Base-by-base conservation (phyloP, 2,113 vertebrate genomes). In the Atlantisia rogersi region DNA sequence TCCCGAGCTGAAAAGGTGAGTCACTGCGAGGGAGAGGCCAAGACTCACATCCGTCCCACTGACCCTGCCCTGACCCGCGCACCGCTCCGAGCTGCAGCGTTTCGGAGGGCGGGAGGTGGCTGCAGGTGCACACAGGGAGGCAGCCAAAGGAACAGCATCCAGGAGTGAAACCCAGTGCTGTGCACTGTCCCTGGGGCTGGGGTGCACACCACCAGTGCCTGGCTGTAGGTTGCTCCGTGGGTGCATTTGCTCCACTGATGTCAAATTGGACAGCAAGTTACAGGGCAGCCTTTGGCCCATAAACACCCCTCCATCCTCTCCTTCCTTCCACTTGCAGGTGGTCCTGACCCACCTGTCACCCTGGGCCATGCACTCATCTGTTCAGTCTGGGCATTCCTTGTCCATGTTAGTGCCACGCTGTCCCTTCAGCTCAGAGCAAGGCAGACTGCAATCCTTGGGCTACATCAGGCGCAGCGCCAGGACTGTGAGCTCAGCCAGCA, bases 1-100 rank as follows among this genome's bases (percentile, higher is more conserved):
- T 96, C 96, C 94, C 1, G 21, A 91, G 74, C 93, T 90, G 90
- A 77, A 82, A 95, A 96, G 95, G 95, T 96, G 96, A 97, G 95
- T 97, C 96, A 97, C 65, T 42, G 86, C 0, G 2, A 95, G 94
- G 95, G 96, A 96, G 95, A 97, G 96, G 96, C 96, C 93, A 86
- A 90, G 93, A 92, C 93, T 94, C 79, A 16, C 93, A 92, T 90
- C 82, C 39, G 93, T 90, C 95, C 95, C 90, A 96, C 92, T 95
- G 95, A 94, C 94, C 96, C 82, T 88, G 94, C 93, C 69, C 87
- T 95, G 95, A 97, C 96, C 93, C 6, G 31, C 0, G 31, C 86
- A 63, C 59, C 0, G 44, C 81, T 92, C 64, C 0, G 25, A 79
- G 94, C 96, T 52, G 96, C 82, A 8, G 80, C 2, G 2, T 56